phyloP scores from a whole-genome alignment of 2,113 vertebrate species.

The Leptosomus discolor region DNA sequence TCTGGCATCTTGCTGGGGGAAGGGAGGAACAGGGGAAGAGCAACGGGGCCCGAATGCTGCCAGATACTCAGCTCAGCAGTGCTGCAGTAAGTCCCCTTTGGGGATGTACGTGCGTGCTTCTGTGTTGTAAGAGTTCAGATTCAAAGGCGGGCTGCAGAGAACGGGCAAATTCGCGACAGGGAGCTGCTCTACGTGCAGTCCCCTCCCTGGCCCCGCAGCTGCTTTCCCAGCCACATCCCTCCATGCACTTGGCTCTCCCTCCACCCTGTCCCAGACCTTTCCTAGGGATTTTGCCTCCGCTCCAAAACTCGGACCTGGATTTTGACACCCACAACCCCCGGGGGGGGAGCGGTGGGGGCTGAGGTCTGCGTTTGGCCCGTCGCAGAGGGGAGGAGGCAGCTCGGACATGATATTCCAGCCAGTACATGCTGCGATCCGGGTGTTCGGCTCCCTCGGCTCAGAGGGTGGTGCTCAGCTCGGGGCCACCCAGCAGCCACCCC shows the following conservation, averaged over 20 bases:
- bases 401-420: not conserved
- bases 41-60: not conserved
- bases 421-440: rapidly evolving
- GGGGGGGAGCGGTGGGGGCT: rapidly evolving
- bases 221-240: not conserved
- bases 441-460: rapidly evolving
- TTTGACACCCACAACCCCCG: rapidly evolving
- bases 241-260: not conserved
- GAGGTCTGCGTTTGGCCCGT: not conserved
- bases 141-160: rapidly evolving
- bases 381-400: not conserved
- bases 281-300: not conserved
- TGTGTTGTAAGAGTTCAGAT: not conserved
- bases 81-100: not conserved
- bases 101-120: not conserved
- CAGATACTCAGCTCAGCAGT: not conserved
- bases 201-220: not conserved
- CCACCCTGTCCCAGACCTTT: not conserved
- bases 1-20: conserved; percentile 8
- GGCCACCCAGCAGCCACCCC: not conserved
- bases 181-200: not conserved
- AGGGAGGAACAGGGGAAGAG: not conserved
- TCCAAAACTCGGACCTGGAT: not conserved
- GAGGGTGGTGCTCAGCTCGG: not conserved
- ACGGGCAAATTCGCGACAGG: not conserved